Evolutionary conservation across 2,888 invertebrate genomes (phyloP), one percentile per base, ranked within the genome.

Genomic region (Athalia rosae): DNA sequence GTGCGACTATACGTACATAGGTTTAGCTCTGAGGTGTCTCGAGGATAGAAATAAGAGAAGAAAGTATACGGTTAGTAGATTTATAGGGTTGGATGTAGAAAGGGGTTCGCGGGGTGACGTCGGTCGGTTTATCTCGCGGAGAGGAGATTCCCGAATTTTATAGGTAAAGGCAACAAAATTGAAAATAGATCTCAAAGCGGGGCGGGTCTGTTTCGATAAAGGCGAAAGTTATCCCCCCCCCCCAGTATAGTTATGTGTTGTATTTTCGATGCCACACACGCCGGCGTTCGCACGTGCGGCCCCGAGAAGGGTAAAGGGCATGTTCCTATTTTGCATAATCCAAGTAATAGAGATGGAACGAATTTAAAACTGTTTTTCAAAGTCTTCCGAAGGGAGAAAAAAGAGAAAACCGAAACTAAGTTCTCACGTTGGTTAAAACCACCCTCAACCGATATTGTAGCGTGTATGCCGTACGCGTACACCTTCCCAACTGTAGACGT

Each of bases 301-400:
- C 28, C 0, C 28, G 1, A 28, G 47, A 64, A 47, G 4, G n/a
- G 58, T n/a, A n/a, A 5, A 13, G 67, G 47, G 28, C 13, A 53
- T 15, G 67, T 53, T 53, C 53, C 53, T 67, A 4, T 67, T 67
- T 67, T 67, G 67, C 67, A 67, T 67, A 67, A 67, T 67, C 28
- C 50, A 4, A 50, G 41, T 41, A 15, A 53, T 53, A n/a, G 67
- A 50, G n/a, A 53, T 53, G 50, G 48, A 5, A 15, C 50, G 67
- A 67, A 67, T 67, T 50, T 41, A n/a, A 53, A 67, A 47, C 64
- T 64, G 61, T 47, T 45, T 50, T 50, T 1, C 3, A 7, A 11
- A 11, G 50, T 50, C 8, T 50, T 45, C n/a, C 43, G 43, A 13
- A n/a, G n/a, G n/a, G n/a, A 28, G 28, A 28, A 28, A 28, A 28